Conservation (phyloP, 2,888 invertebrate genomes). For the Acleris holmiana region DNA sequence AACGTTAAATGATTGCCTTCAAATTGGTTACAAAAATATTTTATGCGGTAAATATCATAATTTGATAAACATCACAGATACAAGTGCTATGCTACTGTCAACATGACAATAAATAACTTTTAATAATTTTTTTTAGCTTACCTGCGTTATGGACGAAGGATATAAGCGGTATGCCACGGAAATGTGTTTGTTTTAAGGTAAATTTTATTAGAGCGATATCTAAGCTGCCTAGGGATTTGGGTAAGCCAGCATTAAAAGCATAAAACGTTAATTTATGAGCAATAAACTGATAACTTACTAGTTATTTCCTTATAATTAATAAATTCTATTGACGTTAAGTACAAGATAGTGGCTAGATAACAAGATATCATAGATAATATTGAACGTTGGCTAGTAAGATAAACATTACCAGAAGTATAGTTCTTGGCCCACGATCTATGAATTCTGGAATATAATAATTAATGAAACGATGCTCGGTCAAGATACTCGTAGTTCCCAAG, state of each 20-base stretch:
- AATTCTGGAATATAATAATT: neutral
- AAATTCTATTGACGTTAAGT: slow-evolving; percentile 26
- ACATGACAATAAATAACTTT: neutral
- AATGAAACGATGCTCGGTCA: neutral
- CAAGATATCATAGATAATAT: neutral
- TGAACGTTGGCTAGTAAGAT: neutral
- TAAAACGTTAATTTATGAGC: slow-evolving; percentile 27
- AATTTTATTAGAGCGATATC: slow-evolving; percentile 15
- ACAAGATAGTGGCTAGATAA: slow-evolving; percentile 10
- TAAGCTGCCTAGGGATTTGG: slow-evolving; percentile 30
- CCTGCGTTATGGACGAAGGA: slow-evolving; percentile 51
- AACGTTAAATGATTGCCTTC: slow-evolving; percentile 1
- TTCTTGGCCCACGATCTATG: neutral
- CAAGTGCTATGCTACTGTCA: too few species aligned
- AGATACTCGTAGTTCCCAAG: neutral
- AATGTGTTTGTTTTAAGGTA: slow-evolving; percentile 18
- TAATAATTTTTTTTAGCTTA: slow-evolving; percentile 40
- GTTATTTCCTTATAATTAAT: slow-evolving; percentile 14
- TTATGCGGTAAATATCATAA: too few species aligned
- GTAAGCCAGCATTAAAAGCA: slow-evolving; percentile 19
- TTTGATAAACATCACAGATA: too few species aligned
- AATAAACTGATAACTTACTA: slow-evolving; percentile 29
- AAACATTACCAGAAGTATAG: neutral
- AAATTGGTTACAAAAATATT: too few species aligned
- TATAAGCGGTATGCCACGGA: slow-evolving; percentile 46